phyloP scores from a whole-genome alignment of 2,888 invertebrate species.

The Argyra leucocephala region DNA sequence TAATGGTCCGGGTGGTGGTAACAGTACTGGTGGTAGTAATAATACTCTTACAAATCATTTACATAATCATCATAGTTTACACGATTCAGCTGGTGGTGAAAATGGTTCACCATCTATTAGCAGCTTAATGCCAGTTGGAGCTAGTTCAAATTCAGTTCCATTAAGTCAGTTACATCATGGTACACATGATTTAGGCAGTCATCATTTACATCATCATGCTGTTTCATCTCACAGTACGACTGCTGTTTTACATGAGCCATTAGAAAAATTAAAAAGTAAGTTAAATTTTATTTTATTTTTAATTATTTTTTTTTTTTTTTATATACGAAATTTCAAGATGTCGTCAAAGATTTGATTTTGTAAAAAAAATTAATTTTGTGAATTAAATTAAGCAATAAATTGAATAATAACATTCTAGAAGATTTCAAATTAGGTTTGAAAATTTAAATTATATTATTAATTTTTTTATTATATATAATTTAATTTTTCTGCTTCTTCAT shows the following conservation, averaged over 20 bases:
- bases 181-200: slow-evolving; percentile 44
- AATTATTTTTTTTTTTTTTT: background rate
- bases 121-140: slow-evolving; percentile 47
- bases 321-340: no score
- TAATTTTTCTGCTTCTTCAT: no score
- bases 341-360: no score
- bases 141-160: slow-evolving; percentile 25
- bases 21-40: slow-evolving; percentile 34
- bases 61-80: slow-evolving; percentile 46
- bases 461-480: no score
- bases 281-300: slow-evolving; percentile 26
- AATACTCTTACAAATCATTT: slow-evolving; percentile 34
- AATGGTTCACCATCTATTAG: slow-evolving; percentile 51
- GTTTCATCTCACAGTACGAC: slow-evolving; percentile 49
- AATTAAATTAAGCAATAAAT: no score
- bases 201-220: slow-evolving; percentile 49
- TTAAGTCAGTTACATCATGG: slow-evolving; percentile 42
- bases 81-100: slow-evolving; percentile 48
- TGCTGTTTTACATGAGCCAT: slow-evolving; percentile 50
- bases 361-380: no score
- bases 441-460: no score
- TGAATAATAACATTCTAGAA: no score
- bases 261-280: slow-evolving; percentile 65
- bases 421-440: no score
- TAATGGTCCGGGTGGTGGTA: slow-evolving; percentile 24